A percentile compares a stretch with the other conserved stretches of the same genome.
Conservation (phyloP, 2,113 vertebrate species). For the Oryzias woworae region DNA sequence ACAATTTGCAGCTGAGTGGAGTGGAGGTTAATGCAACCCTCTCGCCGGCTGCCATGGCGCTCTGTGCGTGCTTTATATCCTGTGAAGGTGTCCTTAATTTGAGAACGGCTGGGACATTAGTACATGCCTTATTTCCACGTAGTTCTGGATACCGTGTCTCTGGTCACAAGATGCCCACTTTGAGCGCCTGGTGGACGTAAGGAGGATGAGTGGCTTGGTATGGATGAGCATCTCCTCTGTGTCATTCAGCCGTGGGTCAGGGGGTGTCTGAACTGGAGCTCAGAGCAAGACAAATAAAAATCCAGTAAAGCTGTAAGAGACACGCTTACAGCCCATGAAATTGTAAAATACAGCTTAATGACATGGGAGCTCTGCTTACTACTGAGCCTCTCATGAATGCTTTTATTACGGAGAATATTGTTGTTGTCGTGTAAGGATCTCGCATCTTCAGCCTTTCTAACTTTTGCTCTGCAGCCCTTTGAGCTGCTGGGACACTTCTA, state of each 20-base stretch:
- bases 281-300: conserved; percentile 25
- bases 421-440: conserved; percentile 20
- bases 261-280: conserved; percentile 24
- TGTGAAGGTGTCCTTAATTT: conserved; percentile 64
- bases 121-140: conserved; percentile 42
- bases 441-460: conserved; percentile 7
- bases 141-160: conserved; percentile 44
- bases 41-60: conserved; percentile 18
- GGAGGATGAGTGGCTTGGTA: conserved; percentile 50
- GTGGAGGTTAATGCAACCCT: conserved; percentile 45
- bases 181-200: conserved; percentile 23
- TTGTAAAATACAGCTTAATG: conserved; percentile 41
- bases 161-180: conserved; percentile 45
- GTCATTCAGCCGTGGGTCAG: conserved; percentile 56
- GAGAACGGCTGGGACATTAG: conserved; percentile 26
- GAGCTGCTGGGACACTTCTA: conserved; percentile 11
- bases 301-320: conserved; percentile 32
- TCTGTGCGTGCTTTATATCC: conserved; percentile 25
- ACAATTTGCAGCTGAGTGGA: conserved; percentile 48
- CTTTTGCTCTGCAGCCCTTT: neutral
- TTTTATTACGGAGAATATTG: conserved; percentile 30
- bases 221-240: conserved; percentile 53
- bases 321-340: conserved; percentile 32
- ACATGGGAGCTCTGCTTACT: conserved; percentile 22
- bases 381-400: conserved; percentile 36